Evolutionary conservation across 2,797 vertebrate genomes (phyloP).

Genomic region (Acipenser transmontanus): DNA sequence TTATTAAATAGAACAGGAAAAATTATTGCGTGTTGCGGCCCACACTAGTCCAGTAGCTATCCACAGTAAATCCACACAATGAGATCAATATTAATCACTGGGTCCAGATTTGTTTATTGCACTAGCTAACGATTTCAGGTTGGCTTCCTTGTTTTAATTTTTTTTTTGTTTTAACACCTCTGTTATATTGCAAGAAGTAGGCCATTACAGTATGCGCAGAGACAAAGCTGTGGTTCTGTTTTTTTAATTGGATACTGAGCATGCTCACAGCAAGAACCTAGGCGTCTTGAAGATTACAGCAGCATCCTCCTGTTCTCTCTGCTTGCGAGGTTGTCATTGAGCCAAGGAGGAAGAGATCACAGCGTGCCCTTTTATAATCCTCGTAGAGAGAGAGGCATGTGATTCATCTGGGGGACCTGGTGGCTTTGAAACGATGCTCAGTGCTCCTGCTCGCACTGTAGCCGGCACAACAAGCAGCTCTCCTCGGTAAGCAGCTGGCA

Average conservation of each 20-base stretch:
- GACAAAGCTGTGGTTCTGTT: conserved; percentile 39
- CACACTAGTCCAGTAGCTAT: not conserved
- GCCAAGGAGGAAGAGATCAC: conserved; percentile 27
- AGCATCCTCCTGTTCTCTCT: conserved; percentile 22
- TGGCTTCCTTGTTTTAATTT: conserved; percentile 18
- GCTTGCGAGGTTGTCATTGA: conserved; percentile 31
- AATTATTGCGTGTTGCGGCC: not conserved
- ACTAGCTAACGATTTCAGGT: conserved; percentile 32
- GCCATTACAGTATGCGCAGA: conserved; percentile 33
- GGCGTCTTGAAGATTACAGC: conserved; percentile 30
- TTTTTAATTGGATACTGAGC: conserved; percentile 48
- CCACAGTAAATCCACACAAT: not conserved
- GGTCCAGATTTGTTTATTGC: conserved; percentile 25
- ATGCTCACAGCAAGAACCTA: conserved; percentile 47
- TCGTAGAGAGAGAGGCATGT: conserved; percentile 19
- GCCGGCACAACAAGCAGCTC: not conserved
- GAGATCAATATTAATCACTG: conserved; percentile 14
- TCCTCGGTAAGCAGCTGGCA: conserved; percentile 1
- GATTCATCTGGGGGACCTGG: conserved; percentile 33
- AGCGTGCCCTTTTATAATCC: conserved; percentile 31
- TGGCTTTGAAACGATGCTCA: conserved; percentile 28
- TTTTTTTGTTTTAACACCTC: not conserved
- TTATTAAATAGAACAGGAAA: conserved; percentile 5
- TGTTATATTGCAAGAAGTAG: conserved; percentile 40
- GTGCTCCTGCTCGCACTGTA: conserved; percentile 14